Evolutionary conservation across 1,140 invertebrate genomes (phyloP), one percentile per base, ranked within the genome.

Genomic region (Riptortus pedestris): DNA sequence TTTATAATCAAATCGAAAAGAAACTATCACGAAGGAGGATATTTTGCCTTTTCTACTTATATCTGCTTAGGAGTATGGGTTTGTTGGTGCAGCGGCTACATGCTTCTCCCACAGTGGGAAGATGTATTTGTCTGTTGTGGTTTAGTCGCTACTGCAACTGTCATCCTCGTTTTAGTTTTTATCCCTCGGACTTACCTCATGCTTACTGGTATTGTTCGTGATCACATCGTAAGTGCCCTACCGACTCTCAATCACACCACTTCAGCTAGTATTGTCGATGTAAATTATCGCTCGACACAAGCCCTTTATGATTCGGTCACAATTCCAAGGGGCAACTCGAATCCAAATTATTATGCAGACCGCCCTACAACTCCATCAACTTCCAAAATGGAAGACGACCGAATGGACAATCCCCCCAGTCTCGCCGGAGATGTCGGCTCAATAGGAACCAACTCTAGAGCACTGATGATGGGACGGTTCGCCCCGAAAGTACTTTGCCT

Each of bases 151-250:
- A 55, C 78, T 71, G 71, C 73, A 74, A 79, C 79, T 2, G 69
- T 76, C 0, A 73, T 83, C 31, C 74, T 83, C 18, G 66, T 80
- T 1, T 75, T 78, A 3, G 73, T 83, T 0, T 79, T 82, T 31
- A 75, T 82, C 61, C 82, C 82, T 2, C 76, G 80, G 62, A 77
- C 81, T 0, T 82, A 82, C 67, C 77, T 79, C 62, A 82, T 83
- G 74, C 71, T 79, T 0, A 75, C 72, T 0, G 73, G 75, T 31
- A 65, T 74, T 0, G 69, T 73, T 11, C 69, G 72, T 0, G 73
- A 75, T 4, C 77, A 75, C 58, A 67, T 70, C 18, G 71, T 66
- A 22, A 69, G 66, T 29, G 67, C 69, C 2, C 58, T 72, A 11
- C 72, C 70, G 3, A 67, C 69, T 29, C 62, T 68, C n/a, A 68